phyloP scores from a whole-genome alignment of 2,797 vertebrate species.

The Acrocephalus scirpaceus region DNA sequence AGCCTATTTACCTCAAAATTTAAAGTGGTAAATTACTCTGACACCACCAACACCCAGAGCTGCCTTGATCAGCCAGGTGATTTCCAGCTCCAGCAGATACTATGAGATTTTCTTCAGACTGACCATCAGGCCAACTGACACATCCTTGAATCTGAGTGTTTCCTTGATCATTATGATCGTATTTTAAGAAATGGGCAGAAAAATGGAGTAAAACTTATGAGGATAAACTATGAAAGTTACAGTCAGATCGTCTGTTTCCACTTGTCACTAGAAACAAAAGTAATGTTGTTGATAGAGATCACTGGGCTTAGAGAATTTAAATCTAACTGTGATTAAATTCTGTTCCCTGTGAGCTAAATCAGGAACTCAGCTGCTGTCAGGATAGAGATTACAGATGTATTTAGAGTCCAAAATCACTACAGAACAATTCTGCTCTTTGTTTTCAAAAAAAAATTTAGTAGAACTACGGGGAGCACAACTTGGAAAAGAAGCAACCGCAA shows the following conservation, averaged over 20 bases:
- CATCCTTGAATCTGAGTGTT: neutral
- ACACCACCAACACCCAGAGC: neutral
- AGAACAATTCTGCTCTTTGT: neutral
- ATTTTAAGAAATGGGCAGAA: neutral
- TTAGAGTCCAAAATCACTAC: neutral
- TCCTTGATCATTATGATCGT: neutral
- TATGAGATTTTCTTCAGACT: neutral
- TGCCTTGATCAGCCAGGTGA: neutral
- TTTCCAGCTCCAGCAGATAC: neutral
- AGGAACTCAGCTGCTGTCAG: neutral
- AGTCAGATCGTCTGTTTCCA: neutral
- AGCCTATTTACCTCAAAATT: neutral
- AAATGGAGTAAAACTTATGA: neutral
- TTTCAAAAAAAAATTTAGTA: neutral
- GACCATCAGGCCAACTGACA: neutral
- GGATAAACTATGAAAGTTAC: neutral
- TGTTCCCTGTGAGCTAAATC: neutral
- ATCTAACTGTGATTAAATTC: slow-evolving; percentile 10
- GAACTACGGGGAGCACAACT: neutral
- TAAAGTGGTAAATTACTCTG: neutral
- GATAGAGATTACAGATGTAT: neutral
- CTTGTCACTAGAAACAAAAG: neutral
- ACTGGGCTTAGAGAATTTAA: neutral
- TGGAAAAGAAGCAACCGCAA: neutral
- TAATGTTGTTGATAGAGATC: neutral